Evolutionary conservation across 2,797 vertebrate species (phyloP), one percentile per base, ranked within the genome.

Genomic region (Myotis myotis): DNA sequence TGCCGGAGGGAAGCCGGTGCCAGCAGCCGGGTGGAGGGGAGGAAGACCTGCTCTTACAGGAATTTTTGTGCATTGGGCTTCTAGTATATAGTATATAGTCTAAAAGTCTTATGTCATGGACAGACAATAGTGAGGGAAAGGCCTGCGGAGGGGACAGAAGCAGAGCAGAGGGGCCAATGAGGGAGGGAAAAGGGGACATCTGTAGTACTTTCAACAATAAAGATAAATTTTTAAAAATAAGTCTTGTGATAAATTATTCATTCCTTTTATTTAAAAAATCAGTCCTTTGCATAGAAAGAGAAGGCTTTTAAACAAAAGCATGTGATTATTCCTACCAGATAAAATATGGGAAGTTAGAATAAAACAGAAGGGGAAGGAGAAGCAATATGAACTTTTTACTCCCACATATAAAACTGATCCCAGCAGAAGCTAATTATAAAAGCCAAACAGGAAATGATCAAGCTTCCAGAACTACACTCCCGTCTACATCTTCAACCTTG

Each of bases 221-320:
- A 62, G 28, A 30, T 30, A 62, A 30, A 15, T 30, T 30, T 62
- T 62, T 62, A 15, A 30, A 62, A 60, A 60, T 60, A 60, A 60
- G 62, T 78, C 53, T 70, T 83, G n/a, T 9, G 41, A 25, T 53
- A 86, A 72, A 70, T 38, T 80, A 64, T 57, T 68, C 30, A 57
- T 70, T 62, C 30, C 25, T 76, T 91, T 89, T 81, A 57, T 38
- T 36, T 19, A 6, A 84, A 93, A 91, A 84, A 78, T 28, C 23
- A 91, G 41, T 91, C 8, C 1, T 91, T 86, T 91, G 47, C 68
- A 60, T 11, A 79, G 36, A 89, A 93, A 87, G 13, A 57, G 9
- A 70, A 91, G 36, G 44, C 8, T 87, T 92, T 92, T 47, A 87
- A 53, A 89, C 33, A 78, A 83, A 96, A 78, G 49, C 3, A 33